Evolutionary conservation across 2,797 vertebrate genomes (phyloP), one percentile per base, ranked within the genome.

Genomic region (Pseudotriccus pelzelni): DNA sequence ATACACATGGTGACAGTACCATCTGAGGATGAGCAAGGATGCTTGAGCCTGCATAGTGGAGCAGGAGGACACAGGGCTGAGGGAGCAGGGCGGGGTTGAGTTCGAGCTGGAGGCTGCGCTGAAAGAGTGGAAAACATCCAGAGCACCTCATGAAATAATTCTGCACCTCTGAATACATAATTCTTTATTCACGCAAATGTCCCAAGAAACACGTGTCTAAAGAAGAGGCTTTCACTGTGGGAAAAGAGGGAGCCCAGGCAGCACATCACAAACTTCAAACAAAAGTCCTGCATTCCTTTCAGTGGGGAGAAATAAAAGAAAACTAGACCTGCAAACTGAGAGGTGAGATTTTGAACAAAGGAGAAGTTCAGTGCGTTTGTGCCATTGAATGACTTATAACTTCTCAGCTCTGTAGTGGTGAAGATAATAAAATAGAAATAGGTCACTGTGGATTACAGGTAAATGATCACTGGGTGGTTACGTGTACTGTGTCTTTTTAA

Each of bases 341-440:
- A 81, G 25, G 24, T 69, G 28, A 91, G 44, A 47, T 36, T 37
- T 10, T 63, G 50, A 81, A 84, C 55, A 90, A 90, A 74, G 19
- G 15, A 3, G 0, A 41, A 47, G 22, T 93, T 90, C 59, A 76
- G 41, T 28, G 41, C 13, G 14, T 79, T 88, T 93, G 55, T 77
- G 52, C 6, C 56, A n/a, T 56, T 8, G 7, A 68, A 58, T 60
- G 49, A 60, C 82, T 75, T 82, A 14, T 90, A 41, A 34, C 44
- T 91, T 60, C 70, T 88, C 19, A 74, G 14, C 32, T 86, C 82
- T 67, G 5, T 36, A 41, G 2, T 52, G 20, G 19, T 39, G 44
- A 88, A 73, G 30, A 73, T 66, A 85, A 77, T 72, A 59, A 93
- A 93, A 47, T 10, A 94, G 58, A 89, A 86, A 68, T 64, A 90